A percentile compares a stretch with the other conserved stretches of the same genome.
phyloP scores from a whole-genome alignment of 2,888 invertebrate genomes.

The Operophtera brumata region DNA sequence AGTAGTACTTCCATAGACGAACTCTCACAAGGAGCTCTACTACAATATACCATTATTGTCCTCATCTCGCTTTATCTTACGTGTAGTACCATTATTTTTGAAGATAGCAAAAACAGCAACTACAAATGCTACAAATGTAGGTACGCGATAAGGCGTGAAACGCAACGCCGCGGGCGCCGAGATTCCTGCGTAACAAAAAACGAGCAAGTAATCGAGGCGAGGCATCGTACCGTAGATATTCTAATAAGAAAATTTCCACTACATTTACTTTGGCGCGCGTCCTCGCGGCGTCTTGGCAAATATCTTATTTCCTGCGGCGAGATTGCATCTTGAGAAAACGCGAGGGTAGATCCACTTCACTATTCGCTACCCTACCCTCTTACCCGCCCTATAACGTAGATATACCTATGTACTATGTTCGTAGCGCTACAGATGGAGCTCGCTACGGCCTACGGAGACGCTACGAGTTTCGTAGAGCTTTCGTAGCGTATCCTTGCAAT shows the following conservation, averaged over 20 bases:
- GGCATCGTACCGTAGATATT: slow-evolving; percentile 80
- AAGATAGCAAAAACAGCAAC: slow-evolving; percentile 18
- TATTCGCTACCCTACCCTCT: slow-evolving; percentile 68
- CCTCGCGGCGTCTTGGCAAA: slow-evolving; percentile 81
- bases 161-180: slow-evolving; percentile 46
- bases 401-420: slow-evolving; percentile 19
- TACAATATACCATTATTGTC: background rate
- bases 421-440: slow-evolving; percentile 20
- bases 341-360: slow-evolving; percentile 75
- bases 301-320: slow-evolving; percentile 82
- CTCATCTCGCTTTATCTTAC: background rate
- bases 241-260: slow-evolving; percentile 82
- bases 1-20: no score
- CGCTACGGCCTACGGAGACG: slow-evolving; percentile 36
- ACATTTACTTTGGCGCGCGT: slow-evolving; percentile 79
- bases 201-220: slow-evolving; percentile 65
- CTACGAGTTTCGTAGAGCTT: slow-evolving; percentile 36
- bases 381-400: slow-evolving; percentile 25
- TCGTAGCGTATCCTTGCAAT: slow-evolving; percentile 30
- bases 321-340: slow-evolving; percentile 82
- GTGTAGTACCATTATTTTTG: background rate
- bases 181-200: slow-evolving; percentile 74
- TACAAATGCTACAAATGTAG: slow-evolving; percentile 36
- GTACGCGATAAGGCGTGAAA: slow-evolving; percentile 61
- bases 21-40: no score